Evolutionary conservation across 2,888 invertebrate genomes (phyloP).

Genomic region (Stramonita haemastoma): DNA sequence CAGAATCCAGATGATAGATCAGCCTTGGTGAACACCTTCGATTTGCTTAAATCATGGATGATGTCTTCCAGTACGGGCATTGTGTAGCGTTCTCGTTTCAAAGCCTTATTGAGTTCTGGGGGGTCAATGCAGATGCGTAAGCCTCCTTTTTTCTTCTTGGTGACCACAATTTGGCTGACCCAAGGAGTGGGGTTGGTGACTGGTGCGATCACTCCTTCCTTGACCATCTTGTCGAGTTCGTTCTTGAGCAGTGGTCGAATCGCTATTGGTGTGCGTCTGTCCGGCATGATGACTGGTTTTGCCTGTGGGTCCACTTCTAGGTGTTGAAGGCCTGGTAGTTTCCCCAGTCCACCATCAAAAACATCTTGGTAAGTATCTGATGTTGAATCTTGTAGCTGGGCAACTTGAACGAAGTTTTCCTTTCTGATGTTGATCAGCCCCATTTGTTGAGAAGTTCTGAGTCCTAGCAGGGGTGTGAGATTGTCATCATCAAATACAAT

Average conservation of each 20-base stretch:
- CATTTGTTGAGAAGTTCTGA: neutral
- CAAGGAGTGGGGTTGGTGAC: constrained; percentile 46
- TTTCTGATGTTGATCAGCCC: neutral
- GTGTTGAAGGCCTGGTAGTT: constrained; percentile 30
- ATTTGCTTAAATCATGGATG: constrained; percentile 48
- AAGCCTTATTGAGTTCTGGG: constrained; percentile 38
- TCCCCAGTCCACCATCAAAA: neutral
- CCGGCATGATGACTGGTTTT: constrained; percentile 40
- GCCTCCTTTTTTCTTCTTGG: constrained; percentile 35
- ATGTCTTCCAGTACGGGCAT: constrained; percentile 52
- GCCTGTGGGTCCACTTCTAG: constrained; percentile 37
- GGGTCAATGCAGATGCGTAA: constrained; percentile 53
- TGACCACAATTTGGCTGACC: constrained; percentile 49
- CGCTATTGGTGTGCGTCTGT: constrained; percentile 19
- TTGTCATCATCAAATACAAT: neutral
- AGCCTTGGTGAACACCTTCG: constrained; percentile 50
- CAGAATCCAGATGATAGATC: constrained; percentile 51
- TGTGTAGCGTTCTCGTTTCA: constrained; percentile 47
- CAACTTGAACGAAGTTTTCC: neutral
- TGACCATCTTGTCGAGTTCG: constrained; percentile 41
- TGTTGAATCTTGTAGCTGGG: neutral
- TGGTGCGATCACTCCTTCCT: constrained; percentile 38
- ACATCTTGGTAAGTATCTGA: neutral
- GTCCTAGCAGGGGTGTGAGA: neutral
- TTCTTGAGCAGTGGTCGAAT: constrained; percentile 37